phyloP scores from a whole-genome alignment of 2,888 invertebrate species.

The Protodeltote pygarga region DNA sequence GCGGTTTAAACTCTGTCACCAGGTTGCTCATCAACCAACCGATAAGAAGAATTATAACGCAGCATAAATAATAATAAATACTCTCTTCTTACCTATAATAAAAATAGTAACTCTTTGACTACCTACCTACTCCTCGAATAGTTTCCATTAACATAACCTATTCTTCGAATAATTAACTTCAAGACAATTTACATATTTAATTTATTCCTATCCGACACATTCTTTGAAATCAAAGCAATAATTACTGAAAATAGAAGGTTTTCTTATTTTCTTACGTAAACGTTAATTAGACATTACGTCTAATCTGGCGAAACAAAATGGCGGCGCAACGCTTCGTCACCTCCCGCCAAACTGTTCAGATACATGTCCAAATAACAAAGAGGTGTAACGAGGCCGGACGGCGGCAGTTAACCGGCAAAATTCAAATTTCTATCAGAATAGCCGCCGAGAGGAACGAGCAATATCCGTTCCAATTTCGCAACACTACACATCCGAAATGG shows the following conservation, averaged over 20 bases:
- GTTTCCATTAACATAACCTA: no score
- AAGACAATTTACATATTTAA: no score
- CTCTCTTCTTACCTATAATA: no score
- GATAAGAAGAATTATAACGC: no score
- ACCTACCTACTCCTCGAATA: no score
- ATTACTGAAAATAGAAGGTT: neutral
- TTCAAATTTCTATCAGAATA: constrained; percentile 84
- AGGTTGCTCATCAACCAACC: no score
- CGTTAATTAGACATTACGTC: constrained; percentile 41
- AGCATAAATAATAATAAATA: no score
- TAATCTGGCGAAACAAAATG: constrained; percentile 52
- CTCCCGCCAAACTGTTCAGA: constrained; percentile 49
- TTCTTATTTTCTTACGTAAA: constrained; percentile 13
- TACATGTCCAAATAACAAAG: constrained; percentile 75
- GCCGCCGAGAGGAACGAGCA: constrained; percentile 80
- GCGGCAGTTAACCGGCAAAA: constrained; percentile 84
- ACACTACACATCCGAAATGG: constrained; percentile 68
- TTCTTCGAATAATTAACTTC: no score
- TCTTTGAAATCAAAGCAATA: neutral
- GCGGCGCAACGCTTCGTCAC: constrained; percentile 53
- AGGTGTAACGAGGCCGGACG: constrained; percentile 74
- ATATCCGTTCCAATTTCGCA: constrained; percentile 87
- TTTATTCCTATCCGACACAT: neutral
- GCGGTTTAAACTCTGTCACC: no score
- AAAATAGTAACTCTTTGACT: no score